Evolutionary conservation across 2,888 invertebrate genomes (phyloP).

Genomic region (Strigamia transsilvanica): DNA sequence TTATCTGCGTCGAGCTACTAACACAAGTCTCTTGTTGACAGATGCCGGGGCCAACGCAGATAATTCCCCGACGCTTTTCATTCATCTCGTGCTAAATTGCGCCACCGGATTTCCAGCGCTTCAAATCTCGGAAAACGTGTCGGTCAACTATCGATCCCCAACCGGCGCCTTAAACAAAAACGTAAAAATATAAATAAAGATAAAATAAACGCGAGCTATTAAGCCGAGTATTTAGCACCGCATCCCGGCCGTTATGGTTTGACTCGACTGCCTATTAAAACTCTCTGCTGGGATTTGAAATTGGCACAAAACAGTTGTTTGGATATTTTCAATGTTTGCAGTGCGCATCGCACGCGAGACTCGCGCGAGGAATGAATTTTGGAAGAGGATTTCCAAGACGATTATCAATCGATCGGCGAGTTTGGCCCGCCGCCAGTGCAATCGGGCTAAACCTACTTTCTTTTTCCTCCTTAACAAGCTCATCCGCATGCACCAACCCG

Average conservation of each 20-base stretch:
- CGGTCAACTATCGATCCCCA: neutral
- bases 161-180: neutral
- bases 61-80: neutral
- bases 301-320: too few relatives aligned
- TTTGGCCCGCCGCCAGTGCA: neutral
- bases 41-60: neutral
- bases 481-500: neutral
- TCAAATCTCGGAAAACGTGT: neutral
- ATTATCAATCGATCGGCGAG: slow-evolving; percentile 8
- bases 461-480: slow-evolving; percentile 18
- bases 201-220: neutral
- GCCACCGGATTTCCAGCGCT: slow-evolving; percentile 27
- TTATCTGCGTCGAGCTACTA: slow-evolving; percentile 9
- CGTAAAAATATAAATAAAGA: too few relatives aligned
- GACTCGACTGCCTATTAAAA: slow-evolving; percentile 31
- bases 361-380: neutral
- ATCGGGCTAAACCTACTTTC: slow-evolving; percentile 21
- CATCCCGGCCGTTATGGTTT: neutral
- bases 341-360: too few relatives aligned
- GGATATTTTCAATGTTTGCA: neutral
- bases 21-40: slow-evolving; percentile 28
- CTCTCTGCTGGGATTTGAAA: neutral
- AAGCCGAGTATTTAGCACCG: neutral
- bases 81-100: neutral
- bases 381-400: neutral